Base-by-base conservation (phyloP, 2,113 vertebrate species). In the Cryptomyrus ogoouensis region DNA sequence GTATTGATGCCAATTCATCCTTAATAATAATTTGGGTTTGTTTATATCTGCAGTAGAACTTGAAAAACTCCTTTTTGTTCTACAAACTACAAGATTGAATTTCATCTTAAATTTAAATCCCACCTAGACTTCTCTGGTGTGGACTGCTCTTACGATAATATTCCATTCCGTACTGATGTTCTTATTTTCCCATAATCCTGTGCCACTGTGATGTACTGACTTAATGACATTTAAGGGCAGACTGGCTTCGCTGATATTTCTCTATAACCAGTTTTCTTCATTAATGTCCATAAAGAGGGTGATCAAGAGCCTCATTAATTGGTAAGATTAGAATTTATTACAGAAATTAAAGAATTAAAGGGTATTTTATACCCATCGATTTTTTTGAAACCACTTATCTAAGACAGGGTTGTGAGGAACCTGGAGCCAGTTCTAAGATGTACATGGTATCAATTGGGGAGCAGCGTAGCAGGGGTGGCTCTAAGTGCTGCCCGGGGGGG, bases 231-330 rank as follows among this genome's bases (percentile, higher is more conserved):
- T 50, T 86, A 31, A 49, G 47, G 47, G 44, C 44, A 27, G 24
- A 5, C 46, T n/a, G 83, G 21, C 39, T 49, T 49, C 42, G 0
- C 47, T 80, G 35, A 85, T 86, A 49, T 86, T 50, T 86, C 44
- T 50, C 47, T n/a, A 13, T 49, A n/a, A 27, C 44, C 47, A 86
- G 44, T 27, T 86, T 86, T 86, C 83, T 27, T 86, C 83, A 49
- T 47, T 47, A 50, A 49, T 86, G 44, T 49, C 83, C 83, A 47
- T 24, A 50, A 47, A 86, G 83, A 50, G 74, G 74, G 74, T 80
- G 74, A 80, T 80, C 13, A 86, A 86, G 47, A 47, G 24, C n/a
- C 42, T 86, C 83, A 50, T n/a, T 50, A 86, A 27, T 86, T 86
- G 74, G 31, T 80, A 80, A 80, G 74, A 80, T 80, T 80, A 80